Percentiles rank a stretch among this genome's conserved stretches.
Evolutionary conservation across 2,888 invertebrate species (phyloP).

Genomic region (Onthophagus sagittarius): DNA sequence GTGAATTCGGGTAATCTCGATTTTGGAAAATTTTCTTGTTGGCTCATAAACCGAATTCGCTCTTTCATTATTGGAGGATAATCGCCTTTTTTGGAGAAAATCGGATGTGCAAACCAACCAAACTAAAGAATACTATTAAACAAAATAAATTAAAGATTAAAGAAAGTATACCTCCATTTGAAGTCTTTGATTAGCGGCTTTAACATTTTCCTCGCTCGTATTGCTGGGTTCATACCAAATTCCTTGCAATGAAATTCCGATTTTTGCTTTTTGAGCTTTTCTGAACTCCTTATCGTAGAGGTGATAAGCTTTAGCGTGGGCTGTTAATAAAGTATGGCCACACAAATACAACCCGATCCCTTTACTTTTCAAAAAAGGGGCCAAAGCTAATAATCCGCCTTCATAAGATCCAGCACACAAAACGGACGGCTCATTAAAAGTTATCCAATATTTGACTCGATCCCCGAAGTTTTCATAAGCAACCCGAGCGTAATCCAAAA

Average conservation of each 20-base stretch:
- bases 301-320: conserved; percentile 62
- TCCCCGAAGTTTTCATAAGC: conserved; percentile 43
- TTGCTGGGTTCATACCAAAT: conserved; percentile 56
- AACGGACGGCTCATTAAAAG: conserved; percentile 53
- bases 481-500: conserved; percentile 57
- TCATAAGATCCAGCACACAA: conserved; percentile 41
- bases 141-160: neutral
- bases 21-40: conserved; percentile 53
- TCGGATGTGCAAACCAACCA: conserved; percentile 66
- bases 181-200: conserved; percentile 54
- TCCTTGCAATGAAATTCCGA: conserved; percentile 57
- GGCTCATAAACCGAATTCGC: conserved; percentile 55
- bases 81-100: conserved; percentile 59
- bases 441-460: conserved; percentile 52
- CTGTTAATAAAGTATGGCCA: conserved; percentile 59
- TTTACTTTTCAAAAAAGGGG: conserved; percentile 51
- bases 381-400: conserved; percentile 35
- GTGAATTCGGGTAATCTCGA: conserved; percentile 63
- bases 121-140: conserved; percentile 44
- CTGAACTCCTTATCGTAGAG: conserved; percentile 54
- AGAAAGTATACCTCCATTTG: conserved; percentile 51
- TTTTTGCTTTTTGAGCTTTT: conserved; percentile 38
- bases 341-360: conserved; percentile 61
- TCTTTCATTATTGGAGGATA: conserved; percentile 63
- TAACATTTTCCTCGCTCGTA: conserved; percentile 47